A percentile compares a stretch with the other conserved stretches of the same genome.
phyloP scores from a whole-genome alignment of 1,140 invertebrate species.

The Sitobion miscanthi region DNA sequence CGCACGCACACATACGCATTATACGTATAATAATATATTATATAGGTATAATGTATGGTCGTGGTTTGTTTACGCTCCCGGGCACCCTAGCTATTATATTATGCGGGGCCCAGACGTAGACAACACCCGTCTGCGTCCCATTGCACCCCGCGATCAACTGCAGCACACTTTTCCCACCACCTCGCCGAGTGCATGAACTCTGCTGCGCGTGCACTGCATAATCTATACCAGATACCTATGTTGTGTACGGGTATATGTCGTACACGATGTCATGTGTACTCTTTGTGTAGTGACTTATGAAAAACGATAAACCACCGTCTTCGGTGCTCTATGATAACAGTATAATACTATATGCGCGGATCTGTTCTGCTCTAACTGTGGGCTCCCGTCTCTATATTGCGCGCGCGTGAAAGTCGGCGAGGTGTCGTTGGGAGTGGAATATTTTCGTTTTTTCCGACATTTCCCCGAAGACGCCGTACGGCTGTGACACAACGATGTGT shows the following conservation, averaged over 20 bases:
- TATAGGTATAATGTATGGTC: background rate
- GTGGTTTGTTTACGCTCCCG: slow-evolving; percentile 51
- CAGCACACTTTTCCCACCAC: background rate
- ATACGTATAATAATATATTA: background rate
- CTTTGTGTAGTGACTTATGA: background rate
- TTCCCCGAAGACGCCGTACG: background rate
- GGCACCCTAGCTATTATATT: background rate
- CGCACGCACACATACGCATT: background rate
- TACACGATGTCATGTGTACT: background rate
- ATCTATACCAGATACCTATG: background rate
- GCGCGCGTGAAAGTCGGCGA: background rate
- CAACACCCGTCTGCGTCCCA: background rate
- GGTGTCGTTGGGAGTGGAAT: background rate
- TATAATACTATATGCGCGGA: background rate
- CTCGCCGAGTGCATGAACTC: background rate
- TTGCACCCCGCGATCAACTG: background rate
- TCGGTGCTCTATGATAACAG: background rate
- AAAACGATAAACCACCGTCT: background rate
- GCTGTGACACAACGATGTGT: background rate
- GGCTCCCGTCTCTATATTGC: background rate
- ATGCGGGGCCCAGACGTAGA: background rate
- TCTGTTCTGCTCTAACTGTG: background rate
- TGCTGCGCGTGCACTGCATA: background rate
- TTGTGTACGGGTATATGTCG: background rate
- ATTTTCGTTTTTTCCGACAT: background rate